Evolutionary conservation across 35 echinoderm and acorn worm genomes (phyloP).

Genomic region (Holothuria glaberrima): DNA sequence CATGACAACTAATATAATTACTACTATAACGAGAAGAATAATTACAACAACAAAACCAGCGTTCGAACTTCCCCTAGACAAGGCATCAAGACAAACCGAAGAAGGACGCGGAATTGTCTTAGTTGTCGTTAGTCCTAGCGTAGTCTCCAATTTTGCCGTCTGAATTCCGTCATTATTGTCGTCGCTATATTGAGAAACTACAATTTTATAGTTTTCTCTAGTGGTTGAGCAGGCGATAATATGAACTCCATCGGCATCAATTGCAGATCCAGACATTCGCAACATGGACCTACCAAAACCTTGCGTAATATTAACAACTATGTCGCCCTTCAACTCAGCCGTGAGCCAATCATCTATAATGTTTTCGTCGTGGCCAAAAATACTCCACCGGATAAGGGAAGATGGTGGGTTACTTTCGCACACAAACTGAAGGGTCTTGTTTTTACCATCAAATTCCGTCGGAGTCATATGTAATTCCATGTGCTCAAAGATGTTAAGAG

Average conservation of each 20-base stretch:
- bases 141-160: too few species aligned
- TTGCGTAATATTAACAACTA: constrained; percentile 9
- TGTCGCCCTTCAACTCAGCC: background rate
- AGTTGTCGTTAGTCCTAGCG: too few species aligned
- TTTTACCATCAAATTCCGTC: constrained; percentile 10
- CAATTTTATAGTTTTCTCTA: constrained; percentile 31
- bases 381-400: constrained; percentile 15
- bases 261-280: background rate
- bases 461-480: background rate
- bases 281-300: constrained; percentile 12
- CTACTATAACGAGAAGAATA: constrained; percentile 11
- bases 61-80: background rate
- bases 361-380: constrained; percentile 34
- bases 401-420: constrained; percentile 23
- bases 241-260: constrained; percentile 14
- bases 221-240: constrained; percentile 15
- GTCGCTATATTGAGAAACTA: constrained; percentile 17
- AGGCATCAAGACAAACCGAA: background rate
- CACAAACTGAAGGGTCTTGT: constrained; percentile 20
- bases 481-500: background rate
- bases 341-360: constrained; percentile 29
- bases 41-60: constrained; percentile 29
- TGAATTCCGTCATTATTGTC: background rate
- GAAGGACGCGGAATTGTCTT: background rate
- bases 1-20: constrained; percentile 1